A percentile compares a stretch with the other conserved stretches of the same genome.
Conservation (phyloP, 1,140 invertebrate species). For the Tetramorium alpestre region DNA sequence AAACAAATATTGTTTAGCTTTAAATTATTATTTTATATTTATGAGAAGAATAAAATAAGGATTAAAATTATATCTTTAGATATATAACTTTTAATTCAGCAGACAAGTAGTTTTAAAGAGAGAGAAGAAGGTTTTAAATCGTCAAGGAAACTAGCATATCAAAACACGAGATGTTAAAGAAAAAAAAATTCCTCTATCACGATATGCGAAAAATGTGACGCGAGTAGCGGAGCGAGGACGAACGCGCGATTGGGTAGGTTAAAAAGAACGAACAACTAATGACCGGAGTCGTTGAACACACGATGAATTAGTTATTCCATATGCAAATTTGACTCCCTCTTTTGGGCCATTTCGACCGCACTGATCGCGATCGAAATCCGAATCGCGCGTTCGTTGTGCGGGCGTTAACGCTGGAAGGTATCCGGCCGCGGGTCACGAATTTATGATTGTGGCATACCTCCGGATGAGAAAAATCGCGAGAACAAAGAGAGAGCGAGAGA, state of each 20-base stretch:
- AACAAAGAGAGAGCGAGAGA: background rate
- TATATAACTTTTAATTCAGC: background rate
- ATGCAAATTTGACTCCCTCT: slow-evolving; percentile 54
- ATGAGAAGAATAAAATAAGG: background rate
- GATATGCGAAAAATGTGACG: slow-evolving; percentile 13
- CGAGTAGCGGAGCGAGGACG: background rate
- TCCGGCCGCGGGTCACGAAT: slow-evolving; percentile 61
- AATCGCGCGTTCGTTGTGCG: slow-evolving; percentile 51
- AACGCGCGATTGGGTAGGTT: slow-evolving; percentile 18
- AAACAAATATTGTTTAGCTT: background rate
- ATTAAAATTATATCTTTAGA: background rate
- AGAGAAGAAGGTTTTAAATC: background rate
- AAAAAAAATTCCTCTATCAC: background rate
- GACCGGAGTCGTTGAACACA: slow-evolving; percentile 46
- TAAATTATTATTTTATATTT: background rate
- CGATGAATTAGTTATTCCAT: slow-evolving; percentile 64
- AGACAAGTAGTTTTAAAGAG: background rate
- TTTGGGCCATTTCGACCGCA: slow-evolving; percentile 26
- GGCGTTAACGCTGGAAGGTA: slow-evolving; percentile 62
- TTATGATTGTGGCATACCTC: slow-evolving; percentile 55
- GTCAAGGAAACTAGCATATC: background rate
- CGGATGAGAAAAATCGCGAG: slow-evolving; percentile 54
- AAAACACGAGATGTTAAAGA: slow-evolving; percentile 8
- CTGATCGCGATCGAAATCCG: slow-evolving; percentile 65
- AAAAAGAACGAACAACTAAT: slow-evolving; percentile 58